A percentile compares a stretch with the other conserved stretches of the same genome.
phyloP scores from a whole-genome alignment of 1,140 invertebrate species.

The Scaptodrosophila lebanonensis region DNA sequence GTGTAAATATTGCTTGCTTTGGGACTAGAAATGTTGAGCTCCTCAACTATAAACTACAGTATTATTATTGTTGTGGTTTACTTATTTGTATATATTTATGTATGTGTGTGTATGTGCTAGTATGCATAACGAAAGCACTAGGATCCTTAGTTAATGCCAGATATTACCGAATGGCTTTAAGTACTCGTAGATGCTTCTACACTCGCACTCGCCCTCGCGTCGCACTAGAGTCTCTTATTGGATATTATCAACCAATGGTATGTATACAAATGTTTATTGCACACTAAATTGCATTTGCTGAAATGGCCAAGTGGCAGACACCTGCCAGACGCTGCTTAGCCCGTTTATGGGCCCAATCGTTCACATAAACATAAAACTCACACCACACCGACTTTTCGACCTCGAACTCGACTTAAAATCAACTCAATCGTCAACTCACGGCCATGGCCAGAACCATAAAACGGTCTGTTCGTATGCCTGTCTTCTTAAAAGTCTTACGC shows the following conservation, averaged over 20 bases:
- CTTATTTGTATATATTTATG: conserved; percentile 23
- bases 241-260: no score
- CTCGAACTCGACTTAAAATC: no score
- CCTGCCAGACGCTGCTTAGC: conserved; percentile 41
- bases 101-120: conserved; percentile 2
- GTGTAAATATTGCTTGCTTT: conserved; percentile 57
- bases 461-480: conserved; percentile 38
- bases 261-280: conserved; percentile 36
- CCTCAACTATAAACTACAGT: no score
- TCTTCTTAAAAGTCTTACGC: neutral
- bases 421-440: no score
- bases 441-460: conserved; percentile 1
- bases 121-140: no score
- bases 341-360: conserved; percentile 34
- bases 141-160: no score
- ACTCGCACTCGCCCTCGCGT: no score
- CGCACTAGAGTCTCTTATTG: no score
- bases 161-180: no score
- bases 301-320: conserved; percentile 30
- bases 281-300: conserved; percentile 50
- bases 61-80: conserved; percentile 19
- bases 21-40: conserved; percentile 63
- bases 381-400: no score
- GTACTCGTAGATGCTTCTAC: no score
- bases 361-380: conserved; percentile 24